Evolutionary conservation across 2,888 invertebrate genomes (phyloP).

Genomic region (Stenodema calcarata): DNA sequence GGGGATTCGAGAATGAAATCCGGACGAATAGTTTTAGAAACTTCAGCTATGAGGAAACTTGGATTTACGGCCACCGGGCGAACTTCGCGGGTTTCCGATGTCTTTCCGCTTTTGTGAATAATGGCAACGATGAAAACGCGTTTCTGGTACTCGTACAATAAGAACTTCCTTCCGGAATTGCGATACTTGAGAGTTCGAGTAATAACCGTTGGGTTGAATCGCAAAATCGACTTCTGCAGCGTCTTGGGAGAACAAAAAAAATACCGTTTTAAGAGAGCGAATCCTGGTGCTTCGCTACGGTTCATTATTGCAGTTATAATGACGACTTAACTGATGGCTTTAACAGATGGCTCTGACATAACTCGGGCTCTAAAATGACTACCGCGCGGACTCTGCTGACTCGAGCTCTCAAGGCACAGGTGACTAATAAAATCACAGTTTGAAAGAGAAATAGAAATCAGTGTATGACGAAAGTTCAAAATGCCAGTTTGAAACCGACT

Average conservation of each 20-base stretch:
- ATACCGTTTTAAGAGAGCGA: no score
- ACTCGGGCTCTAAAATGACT: no score
- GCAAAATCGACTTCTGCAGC: background rate
- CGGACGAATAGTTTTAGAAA: background rate
- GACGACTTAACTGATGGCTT: no score
- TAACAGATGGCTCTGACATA: no score
- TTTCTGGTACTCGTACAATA: background rate
- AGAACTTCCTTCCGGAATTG: background rate
- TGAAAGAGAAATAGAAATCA: no score
- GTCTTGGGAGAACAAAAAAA: background rate
- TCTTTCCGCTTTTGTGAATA: background rate
- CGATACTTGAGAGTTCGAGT: background rate
- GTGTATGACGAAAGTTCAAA: no score
- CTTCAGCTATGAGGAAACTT: slow-evolving; percentile 12
- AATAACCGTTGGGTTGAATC: background rate
- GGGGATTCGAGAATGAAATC: background rate
- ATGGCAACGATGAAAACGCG: background rate
- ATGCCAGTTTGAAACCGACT: no score
- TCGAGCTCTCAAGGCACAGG: no score
- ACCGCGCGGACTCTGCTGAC: no score
- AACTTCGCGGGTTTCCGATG: background rate
- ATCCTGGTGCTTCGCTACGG: no score
- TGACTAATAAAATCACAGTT: no score
- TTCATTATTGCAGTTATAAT: no score
- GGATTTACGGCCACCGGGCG: background rate